A percentile compares a stretch with the other conserved stretches of the same genome.
Conservation (phyloP, 1,140 invertebrate species). For the Samia ricini region DNA sequence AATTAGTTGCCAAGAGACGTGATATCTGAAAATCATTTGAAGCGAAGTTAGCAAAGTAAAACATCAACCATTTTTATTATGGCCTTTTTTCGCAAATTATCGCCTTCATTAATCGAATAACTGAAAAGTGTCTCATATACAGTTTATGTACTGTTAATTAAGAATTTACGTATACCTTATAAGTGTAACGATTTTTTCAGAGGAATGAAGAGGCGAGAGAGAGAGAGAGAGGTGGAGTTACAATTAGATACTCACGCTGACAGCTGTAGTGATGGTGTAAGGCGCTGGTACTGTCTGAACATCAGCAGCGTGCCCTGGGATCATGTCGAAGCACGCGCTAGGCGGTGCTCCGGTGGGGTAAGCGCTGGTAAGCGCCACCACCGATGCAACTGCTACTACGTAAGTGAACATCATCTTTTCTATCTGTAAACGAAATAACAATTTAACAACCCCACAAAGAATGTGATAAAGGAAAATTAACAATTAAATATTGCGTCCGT, state of each 20-base stretch:
- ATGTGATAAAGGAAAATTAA: background rate
- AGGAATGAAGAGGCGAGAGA: no score
- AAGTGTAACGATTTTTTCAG: background rate
- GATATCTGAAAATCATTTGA: no score
- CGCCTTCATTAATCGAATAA: no score
- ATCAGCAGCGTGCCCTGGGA: background rate
- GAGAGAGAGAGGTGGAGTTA: no score
- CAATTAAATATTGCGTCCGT: background rate
- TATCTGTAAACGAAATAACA: background rate
- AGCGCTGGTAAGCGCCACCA: background rate
- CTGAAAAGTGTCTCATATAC: no score
- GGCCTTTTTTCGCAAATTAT: no score
- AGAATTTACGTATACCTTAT: background rate
- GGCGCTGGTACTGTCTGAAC: background rate
- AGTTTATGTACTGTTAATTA: no score
- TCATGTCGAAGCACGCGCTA: slow-evolving; percentile 3
- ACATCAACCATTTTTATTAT: no score
- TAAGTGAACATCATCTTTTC: background rate
- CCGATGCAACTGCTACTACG: background rate
- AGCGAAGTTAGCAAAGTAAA: no score
- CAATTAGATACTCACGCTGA: background rate
- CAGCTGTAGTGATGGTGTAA: background rate
- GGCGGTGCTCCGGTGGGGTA: background rate
- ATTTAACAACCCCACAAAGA: background rate
- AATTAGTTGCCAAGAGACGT: no score